These are phyloP conservation scores for Sarcophaga rosellei DNA, from an alignment of 2,888 invertebrate species.

Conservation along the genomic window DNA sequence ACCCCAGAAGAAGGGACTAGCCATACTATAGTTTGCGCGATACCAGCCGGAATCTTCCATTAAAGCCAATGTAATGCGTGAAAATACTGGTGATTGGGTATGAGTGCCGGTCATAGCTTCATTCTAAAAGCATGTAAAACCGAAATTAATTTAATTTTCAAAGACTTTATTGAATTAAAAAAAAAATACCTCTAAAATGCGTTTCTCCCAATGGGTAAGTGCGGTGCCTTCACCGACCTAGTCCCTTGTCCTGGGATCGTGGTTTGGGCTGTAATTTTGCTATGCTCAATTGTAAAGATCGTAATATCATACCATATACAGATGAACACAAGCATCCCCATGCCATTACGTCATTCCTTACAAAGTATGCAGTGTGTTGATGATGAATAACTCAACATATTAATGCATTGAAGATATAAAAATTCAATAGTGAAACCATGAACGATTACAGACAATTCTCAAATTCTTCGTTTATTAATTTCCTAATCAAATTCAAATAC, in stretches of 20 bases:
- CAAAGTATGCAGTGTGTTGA: no score
- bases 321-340: no score
- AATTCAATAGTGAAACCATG: no score
- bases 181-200: slow-evolving; percentile 94
- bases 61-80: slow-evolving; percentile 95
- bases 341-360: no score
- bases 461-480: no score
- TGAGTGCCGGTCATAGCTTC: slow-evolving; percentile 99
- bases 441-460: no score
- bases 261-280: slow-evolving; percentile 96
- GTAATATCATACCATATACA: no score
- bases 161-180: background rate
- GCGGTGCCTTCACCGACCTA: slow-evolving; percentile 98
- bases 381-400: no score
- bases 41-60: slow-evolving; percentile 99
- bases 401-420: no score
- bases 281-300: slow-evolving; percentile 95
- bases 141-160: background rate
- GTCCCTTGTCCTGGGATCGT: slow-evolving; percentile 94
- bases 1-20: slow-evolving; percentile 95
- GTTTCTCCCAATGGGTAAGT: slow-evolving; percentile 99
- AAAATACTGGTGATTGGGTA: slow-evolving; percentile 98
- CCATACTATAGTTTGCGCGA: slow-evolving; percentile 93
- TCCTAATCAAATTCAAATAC: no score
- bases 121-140: slow-evolving; percentile 84